These are phyloP conservation scores for Adelosebastes latens DNA, from an alignment of 2,797 vertebrate species.

Conservation along the genomic window DNA sequence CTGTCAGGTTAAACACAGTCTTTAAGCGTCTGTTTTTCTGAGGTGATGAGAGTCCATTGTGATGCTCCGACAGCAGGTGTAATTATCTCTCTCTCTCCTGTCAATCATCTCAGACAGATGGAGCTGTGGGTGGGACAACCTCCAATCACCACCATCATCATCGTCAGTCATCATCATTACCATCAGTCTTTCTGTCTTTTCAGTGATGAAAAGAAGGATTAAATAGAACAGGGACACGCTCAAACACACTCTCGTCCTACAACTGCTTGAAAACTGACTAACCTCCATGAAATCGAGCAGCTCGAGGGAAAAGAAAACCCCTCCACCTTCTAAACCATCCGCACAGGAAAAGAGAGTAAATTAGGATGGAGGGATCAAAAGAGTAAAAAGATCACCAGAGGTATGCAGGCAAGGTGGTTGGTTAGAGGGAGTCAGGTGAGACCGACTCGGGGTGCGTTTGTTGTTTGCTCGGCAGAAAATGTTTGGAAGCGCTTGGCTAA, in stretches of 20 bases:
- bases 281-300: slow-evolving; percentile 66
- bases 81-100: slow-evolving; percentile 48
- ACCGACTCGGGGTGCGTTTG: slow-evolving; percentile 45
- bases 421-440: slow-evolving; percentile 55
- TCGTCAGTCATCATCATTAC: background rate
- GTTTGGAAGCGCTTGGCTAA: slow-evolving; percentile 48
- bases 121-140: slow-evolving; percentile 45
- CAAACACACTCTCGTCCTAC: slow-evolving; percentile 10
- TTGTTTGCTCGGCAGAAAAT: slow-evolving; percentile 70
- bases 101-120: slow-evolving; percentile 57
- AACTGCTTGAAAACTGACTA: slow-evolving; percentile 60
- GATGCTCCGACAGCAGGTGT: slow-evolving; percentile 41
- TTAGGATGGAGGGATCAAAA: slow-evolving; percentile 67
- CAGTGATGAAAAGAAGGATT: slow-evolving; percentile 14
- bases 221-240: background rate
- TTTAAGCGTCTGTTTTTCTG: slow-evolving; percentile 52
- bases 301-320: slow-evolving; percentile 58
- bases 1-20: slow-evolving; percentile 63
- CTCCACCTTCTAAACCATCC: slow-evolving; percentile 57
- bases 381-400: slow-evolving; percentile 35
- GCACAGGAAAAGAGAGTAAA: slow-evolving; percentile 62
- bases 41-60: slow-evolving; percentile 55
- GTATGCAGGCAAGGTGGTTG: slow-evolving; percentile 31
- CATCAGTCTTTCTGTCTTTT: slow-evolving; percentile 11
- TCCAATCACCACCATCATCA: background rate